Evolutionary conservation across 2,888 invertebrate species (phyloP), one percentile per base, ranked within the genome.

Genomic region (Strigamia crassipes): DNA sequence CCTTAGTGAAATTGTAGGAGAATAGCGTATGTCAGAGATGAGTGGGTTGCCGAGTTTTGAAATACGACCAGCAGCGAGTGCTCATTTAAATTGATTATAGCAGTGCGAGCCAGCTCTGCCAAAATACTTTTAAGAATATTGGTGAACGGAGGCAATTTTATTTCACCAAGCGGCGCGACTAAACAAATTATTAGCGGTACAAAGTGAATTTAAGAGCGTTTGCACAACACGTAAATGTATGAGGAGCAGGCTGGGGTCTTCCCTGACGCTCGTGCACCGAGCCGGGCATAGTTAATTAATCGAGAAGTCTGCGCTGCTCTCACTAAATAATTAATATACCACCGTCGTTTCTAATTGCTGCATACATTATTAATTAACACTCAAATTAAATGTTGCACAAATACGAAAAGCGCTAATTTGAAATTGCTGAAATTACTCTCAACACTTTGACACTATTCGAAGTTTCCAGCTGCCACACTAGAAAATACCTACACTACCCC

Each of bases 341-440:
- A 78, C 34, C 78, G 78, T 34, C 78, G 78, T 38, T 21, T 78
- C 31, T 78, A 78, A 78, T 78, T 78, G 78, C 21, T 34, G 78
- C 78, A 0, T 78, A 78, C 78, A 78, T 78, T 78, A 78, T 78
- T 78, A 31, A 78, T 78, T 38, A 78, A 38, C 34, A 31, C 21
- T 38, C 27, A 38, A 78, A 78, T 78, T 73, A 73, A 73, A 73
- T 73, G 73, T 73, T 73, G 73, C 73, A 21, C 73, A 73, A 73
- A 73, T 27, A 31, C 73, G 27, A 73, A 73, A 73, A 31, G 73
- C 23, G 73, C 27, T 31, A 27, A 23, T 31, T 31, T 27, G 31
- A 73, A 73, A 73, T 73, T 31, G 73, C 73, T 73, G 73, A 73
- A 73, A 73, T 31, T 73, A 27, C 73, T 73, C 73, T 73, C 73